Percentiles rank a stretch among this genome's conserved stretches.
phyloP scores from a whole-genome alignment of 2,797 vertebrate species.

The Acipenser oxyrinchus region DNA sequence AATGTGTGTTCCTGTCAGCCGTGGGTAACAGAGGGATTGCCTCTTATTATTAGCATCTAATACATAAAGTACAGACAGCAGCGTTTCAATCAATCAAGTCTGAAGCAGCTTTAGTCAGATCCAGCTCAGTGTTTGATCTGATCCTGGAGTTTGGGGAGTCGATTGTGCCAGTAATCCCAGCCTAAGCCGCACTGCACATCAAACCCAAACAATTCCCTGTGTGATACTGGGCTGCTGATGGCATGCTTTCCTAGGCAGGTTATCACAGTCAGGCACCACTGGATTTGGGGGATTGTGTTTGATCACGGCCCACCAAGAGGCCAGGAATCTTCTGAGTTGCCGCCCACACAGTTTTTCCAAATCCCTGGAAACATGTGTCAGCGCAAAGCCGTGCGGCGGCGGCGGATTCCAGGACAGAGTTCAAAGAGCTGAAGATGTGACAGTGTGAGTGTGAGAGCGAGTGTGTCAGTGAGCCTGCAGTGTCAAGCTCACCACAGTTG shows the following conservation, averaged over 20 bases:
- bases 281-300: slow-evolving; percentile 41
- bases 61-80: no score
- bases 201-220: no score
- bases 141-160: no score
- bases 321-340: slow-evolving; percentile 60
- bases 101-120: no score
- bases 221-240: no score
- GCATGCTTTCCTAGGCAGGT: background rate
- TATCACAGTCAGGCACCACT: slow-evolving; percentile 6
- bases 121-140: no score
- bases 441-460: background rate
- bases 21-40: no score
- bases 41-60: no score
- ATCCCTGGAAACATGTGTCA: slow-evolving; percentile 52
- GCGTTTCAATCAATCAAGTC: no score
- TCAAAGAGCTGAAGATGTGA: slow-evolving; percentile 51
- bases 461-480: slow-evolving; percentile 23
- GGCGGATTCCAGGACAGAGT: slow-evolving; percentile 55
- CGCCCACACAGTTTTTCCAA: slow-evolving; percentile 57
- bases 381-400: slow-evolving; percentile 61
- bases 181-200: no score
- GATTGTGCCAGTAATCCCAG: no score
- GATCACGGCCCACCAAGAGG: slow-evolving; percentile 43
- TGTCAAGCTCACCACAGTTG: slow-evolving; percentile 50
- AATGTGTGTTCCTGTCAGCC: no score